Percentiles rank a stretch among this genome's conserved stretches.
These are phyloP conservation scores for Poeciliopsis presidionis DNA, from an alignment of 2,797 vertebrate genomes.

Conservation along the genomic window DNA sequence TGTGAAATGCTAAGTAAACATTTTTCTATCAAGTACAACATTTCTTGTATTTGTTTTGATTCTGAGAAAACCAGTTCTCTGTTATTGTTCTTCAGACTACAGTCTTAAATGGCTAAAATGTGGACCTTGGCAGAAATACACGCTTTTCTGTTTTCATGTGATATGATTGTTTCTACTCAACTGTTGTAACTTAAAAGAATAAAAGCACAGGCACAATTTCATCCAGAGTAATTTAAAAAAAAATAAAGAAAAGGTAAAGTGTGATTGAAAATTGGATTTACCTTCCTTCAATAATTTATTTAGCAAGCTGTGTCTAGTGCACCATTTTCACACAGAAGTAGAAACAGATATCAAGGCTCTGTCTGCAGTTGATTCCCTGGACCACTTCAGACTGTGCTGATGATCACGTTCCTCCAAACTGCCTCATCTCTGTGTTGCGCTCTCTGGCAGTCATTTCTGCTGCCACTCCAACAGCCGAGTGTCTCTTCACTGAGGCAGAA, in stretches of 20 bases:
- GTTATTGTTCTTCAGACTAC: conserved; percentile 28
- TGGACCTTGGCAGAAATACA: conserved; percentile 27
- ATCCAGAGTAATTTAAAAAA: conserved; percentile 14
- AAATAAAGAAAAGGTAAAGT: conserved; percentile 27
- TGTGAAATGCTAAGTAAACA: not conserved
- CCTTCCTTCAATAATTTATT: conserved; percentile 21
- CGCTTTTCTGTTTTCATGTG: conserved; percentile 24
- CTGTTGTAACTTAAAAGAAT: conserved; percentile 22
- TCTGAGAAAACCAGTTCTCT: conserved; percentile 15
- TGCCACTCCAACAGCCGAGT: conserved; percentile 52
- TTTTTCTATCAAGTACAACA: not conserved
- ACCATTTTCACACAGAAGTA: conserved; percentile 21
- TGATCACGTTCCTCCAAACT: conserved; percentile 47
- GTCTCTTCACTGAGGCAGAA: conserved; percentile 51
- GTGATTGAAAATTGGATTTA: conserved; percentile 43
- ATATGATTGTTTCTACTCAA: conserved; percentile 36
- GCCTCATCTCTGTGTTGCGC: conserved; percentile 37
- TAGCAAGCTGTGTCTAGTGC: conserved; percentile 31
- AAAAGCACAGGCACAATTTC: conserved; percentile 11
- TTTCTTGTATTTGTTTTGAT: conserved; percentile 14
- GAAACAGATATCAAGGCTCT: conserved; percentile 26
- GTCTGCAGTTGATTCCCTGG: conserved; percentile 42
- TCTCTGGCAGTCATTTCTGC: conserved; percentile 37
- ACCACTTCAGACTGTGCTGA: conserved; percentile 42
- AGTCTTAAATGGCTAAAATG: conserved; percentile 30